Percentiles rank a stretch among this genome's conserved stretches.
These are phyloP conservation scores for Chrysogorgia sp. DNA, from an alignment of 92 coral and sea anemone species.

Conservation along the genomic window DNA sequence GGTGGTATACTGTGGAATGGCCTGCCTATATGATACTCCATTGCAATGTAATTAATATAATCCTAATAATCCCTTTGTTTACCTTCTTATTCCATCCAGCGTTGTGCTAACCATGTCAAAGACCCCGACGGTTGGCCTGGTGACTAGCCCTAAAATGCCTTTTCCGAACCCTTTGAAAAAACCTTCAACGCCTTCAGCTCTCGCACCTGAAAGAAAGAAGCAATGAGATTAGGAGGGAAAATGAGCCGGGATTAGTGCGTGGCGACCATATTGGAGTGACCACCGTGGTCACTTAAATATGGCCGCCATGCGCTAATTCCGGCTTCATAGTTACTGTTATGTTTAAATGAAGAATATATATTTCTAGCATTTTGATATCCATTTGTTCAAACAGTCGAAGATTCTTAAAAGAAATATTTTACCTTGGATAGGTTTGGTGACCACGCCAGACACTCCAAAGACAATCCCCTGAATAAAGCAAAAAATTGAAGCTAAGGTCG, in stretches of 20 bases:
- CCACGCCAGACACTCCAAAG: conserved; percentile 94
- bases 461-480: conserved; percentile 77
- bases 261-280: too few relatives aligned
- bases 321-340: too few relatives aligned
- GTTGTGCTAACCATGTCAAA: conserved; percentile 99
- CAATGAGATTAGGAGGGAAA: too few relatives aligned
- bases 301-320: too few relatives aligned
- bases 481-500: too few relatives aligned
- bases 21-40: too few relatives aligned
- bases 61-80: neutral
- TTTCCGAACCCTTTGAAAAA: conserved; percentile 96
- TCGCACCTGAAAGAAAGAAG: conserved; percentile 67
- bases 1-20: too few relatives aligned
- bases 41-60: neutral
- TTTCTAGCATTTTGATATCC: neutral
- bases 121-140: conserved; percentile 92
- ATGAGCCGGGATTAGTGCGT: too few relatives aligned
- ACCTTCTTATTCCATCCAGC: conserved; percentile 96
- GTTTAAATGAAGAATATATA: too few relatives aligned
- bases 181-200: conserved; percentile 94
- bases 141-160: conserved; percentile 89
- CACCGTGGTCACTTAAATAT: too few relatives aligned
- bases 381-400: neutral
- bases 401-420: neutral
- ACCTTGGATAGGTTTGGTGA: conserved; percentile 94